Conservation (phyloP, 2,113 vertebrate genomes). For the Oncorhynchus clarkii region DNA sequence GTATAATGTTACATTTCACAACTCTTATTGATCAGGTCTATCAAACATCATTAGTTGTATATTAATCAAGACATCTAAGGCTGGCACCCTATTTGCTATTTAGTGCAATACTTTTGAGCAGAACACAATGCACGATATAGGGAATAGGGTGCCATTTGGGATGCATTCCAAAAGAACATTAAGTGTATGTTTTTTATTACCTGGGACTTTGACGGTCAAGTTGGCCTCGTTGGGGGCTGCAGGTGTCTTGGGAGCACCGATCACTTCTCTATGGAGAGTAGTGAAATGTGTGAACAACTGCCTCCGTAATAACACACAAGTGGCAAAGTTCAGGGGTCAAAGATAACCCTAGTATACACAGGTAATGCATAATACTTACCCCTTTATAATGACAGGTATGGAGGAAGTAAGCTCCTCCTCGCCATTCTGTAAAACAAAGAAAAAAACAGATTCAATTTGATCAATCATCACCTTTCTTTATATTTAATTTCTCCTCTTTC, state of each 20-base stretch:
- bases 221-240: background rate
- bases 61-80: background rate
- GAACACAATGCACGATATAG: no score
- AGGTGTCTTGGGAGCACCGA: background rate
- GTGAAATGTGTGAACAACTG: background rate
- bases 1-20: background rate
- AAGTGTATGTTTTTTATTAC: background rate
- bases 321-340: background rate
- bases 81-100: no score
- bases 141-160: no score
- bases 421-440: background rate
- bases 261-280: background rate
- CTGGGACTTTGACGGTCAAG: background rate
- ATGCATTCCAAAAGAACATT: no score
- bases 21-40: background rate
- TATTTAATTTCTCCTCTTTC: no score
- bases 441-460: background rate
- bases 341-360: no score
- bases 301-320: background rate
- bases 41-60: background rate
- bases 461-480: background rate
- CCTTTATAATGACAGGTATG: conserved; percentile 1
- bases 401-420: background rate
- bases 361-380: background rate
- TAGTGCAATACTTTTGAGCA: no score